phyloP scores from a whole-genome alignment of 2,888 invertebrate genomes.

The Ectemnius cavifrons region DNA sequence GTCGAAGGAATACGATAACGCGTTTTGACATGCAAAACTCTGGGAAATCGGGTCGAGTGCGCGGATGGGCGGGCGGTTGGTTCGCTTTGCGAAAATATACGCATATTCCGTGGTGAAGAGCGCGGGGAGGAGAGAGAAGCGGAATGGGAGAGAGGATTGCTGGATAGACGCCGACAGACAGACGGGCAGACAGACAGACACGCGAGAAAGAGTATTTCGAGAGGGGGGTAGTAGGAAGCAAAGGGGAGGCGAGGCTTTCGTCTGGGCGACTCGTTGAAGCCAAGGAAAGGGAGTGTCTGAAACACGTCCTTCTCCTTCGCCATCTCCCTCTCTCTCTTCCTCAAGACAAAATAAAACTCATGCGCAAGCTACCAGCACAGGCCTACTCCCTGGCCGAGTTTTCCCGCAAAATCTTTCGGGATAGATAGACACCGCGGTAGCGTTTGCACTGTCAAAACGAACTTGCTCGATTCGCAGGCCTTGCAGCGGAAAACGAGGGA shows the following conservation, averaged over 20 bases:
- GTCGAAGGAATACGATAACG: constrained; percentile 56
- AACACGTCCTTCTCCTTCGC: constrained; percentile 49
- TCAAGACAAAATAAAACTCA: constrained; percentile 57
- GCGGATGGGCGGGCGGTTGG: constrained; percentile 5
- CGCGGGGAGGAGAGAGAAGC: constrained; percentile 1
- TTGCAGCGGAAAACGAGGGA: constrained; percentile 3
- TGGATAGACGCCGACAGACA: too few relatives aligned
- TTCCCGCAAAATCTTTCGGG: constrained; percentile 23
- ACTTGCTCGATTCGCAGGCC: constrained; percentile 26
- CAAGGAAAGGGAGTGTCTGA: constrained; percentile 30
- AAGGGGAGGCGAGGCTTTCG: not conserved
- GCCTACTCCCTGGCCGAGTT: constrained; percentile 21
- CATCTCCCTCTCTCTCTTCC: constrained; percentile 46
- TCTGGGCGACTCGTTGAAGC: constrained; percentile 1
- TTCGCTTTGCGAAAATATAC: constrained; percentile 52
- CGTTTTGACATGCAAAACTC: constrained; percentile 59
- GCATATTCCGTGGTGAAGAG: constrained; percentile 12
- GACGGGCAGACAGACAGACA: too few relatives aligned
- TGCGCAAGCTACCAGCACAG: too few relatives aligned
- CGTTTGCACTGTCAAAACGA: constrained; percentile 51
- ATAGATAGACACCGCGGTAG: constrained; percentile 41
- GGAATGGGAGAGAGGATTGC: not conserved
- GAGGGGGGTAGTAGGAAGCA: not conserved
- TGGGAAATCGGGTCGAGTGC: constrained; percentile 49
- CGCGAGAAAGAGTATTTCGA: constrained; percentile 4